A percentile compares a stretch with the other conserved stretches of the same genome.
Conservation (phyloP, 2,888 invertebrate genomes). For the Andrena dorsata region DNA sequence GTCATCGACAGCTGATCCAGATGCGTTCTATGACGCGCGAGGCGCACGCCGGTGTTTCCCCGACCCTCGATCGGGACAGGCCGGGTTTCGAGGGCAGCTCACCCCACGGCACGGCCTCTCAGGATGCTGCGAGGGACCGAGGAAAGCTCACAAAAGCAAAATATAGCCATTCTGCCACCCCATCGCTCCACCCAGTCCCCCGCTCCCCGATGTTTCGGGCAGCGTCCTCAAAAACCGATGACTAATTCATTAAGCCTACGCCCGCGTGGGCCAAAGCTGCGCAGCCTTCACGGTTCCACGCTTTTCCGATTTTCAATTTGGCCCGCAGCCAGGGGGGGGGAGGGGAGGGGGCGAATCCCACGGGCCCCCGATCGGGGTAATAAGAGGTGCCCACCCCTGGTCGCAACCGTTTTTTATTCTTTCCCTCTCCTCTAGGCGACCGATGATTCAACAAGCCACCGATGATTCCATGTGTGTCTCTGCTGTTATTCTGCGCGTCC, state of each 20-base stretch:
- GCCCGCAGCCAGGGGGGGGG: slow-evolving; percentile 11
- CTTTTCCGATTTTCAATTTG: slow-evolving; percentile 69
- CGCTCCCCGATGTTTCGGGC: background rate
- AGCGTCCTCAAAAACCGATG: slow-evolving; percentile 71
- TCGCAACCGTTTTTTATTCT: background rate
- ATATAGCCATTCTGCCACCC: slow-evolving; percentile 57
- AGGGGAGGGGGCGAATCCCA: slow-evolving; percentile 40
- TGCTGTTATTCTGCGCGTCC: slow-evolving; percentile 2
- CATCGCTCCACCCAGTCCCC: background rate
- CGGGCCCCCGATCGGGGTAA: slow-evolving; percentile 55
- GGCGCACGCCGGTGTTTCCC: slow-evolving; percentile 42
- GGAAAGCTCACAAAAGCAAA: slow-evolving; percentile 68
- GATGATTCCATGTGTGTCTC: slow-evolving; percentile 21
- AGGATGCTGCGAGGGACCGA: slow-evolving; percentile 56
- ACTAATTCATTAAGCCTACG: slow-evolving; percentile 74
- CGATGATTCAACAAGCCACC: slow-evolving; percentile 56
- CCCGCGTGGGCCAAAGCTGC: slow-evolving; percentile 30
- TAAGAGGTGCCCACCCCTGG: slow-evolving; percentile 24
- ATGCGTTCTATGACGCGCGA: slow-evolving; percentile 64
- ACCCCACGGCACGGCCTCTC: slow-evolving; percentile 28
- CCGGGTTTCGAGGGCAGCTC: slow-evolving; percentile 41
- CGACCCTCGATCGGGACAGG: slow-evolving; percentile 55
- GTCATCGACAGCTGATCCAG: slow-evolving; percentile 82
- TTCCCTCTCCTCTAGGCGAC: background rate
- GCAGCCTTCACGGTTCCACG: slow-evolving; percentile 63